These are phyloP conservation scores for Drosophila subpulchrella DNA, from an alignment of 1,140 invertebrate species.

Conservation along the genomic window DNA sequence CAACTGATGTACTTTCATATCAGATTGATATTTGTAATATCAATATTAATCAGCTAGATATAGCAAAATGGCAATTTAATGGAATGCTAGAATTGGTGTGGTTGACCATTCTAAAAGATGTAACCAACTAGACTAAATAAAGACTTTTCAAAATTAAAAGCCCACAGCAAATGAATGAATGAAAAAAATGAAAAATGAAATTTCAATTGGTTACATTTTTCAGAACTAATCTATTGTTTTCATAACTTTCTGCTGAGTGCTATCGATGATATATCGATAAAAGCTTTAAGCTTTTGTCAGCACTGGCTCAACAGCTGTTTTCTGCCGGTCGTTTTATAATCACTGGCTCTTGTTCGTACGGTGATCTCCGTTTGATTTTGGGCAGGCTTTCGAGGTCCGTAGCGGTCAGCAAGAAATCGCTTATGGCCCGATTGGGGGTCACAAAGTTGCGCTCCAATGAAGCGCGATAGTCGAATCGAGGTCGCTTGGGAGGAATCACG, in stretches of 20 bases:
- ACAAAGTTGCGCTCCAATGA: conserved; percentile 96
- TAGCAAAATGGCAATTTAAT: no score
- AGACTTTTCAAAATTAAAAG: no score
- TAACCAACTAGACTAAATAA: no score
- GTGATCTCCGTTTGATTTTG: conserved; percentile 96
- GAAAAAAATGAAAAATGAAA: no score
- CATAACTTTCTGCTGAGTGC: not conserved
- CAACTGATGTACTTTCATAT: no score
- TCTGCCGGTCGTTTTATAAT: conserved; percentile 67
- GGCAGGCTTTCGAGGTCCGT: conserved; percentile 93
- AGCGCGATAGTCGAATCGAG: conserved; percentile 89
- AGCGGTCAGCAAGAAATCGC: conserved; percentile 95
- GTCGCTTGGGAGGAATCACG: conserved; percentile 85
- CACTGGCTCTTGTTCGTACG: conserved; percentile 94
- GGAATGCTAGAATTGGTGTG: no score
- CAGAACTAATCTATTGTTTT: not conserved
- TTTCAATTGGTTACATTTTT: no score
- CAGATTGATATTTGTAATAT: no score
- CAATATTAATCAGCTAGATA: no score
- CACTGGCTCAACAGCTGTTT: conserved; percentile 24
- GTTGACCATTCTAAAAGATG: no score
- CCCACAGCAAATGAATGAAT: no score
- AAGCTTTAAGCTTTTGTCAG: not conserved
- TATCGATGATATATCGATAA: not conserved
- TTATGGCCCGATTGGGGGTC: conserved; percentile 95